A percentile compares a stretch with the other conserved stretches of the same genome.
Conservation (phyloP, 2,888 invertebrate genomes). For the Timema cristinae region DNA sequence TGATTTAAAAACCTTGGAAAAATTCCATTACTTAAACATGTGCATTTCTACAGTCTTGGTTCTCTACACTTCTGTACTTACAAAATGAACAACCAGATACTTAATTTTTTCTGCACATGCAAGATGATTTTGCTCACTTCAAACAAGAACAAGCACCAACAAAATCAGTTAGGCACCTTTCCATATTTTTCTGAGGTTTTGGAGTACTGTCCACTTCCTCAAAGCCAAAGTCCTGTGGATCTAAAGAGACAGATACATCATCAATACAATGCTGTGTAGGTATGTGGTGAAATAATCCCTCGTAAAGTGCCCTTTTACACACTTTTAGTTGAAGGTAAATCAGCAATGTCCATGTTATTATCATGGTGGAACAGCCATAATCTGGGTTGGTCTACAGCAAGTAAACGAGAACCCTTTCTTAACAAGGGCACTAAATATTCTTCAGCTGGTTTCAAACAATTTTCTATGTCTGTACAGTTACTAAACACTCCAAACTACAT, state of each 20-base stretch:
- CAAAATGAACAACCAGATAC: neutral
- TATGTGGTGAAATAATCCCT: neutral
- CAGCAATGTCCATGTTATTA: neutral
- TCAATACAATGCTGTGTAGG: conserved; percentile 6
- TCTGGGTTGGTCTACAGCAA: neutral
- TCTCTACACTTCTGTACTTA: neutral
- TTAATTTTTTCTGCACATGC: neutral
- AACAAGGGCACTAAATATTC: neutral
- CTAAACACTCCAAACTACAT: neutral
- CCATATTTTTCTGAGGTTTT: neutral
- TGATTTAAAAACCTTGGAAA: too few relatives aligned
- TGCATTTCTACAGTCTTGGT: neutral
- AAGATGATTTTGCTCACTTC: neutral
- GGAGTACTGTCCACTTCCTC: neutral
- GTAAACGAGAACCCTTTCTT: neutral
- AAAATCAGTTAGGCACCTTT: neutral
- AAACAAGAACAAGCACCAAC: conserved; percentile 1
- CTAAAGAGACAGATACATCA: neutral
- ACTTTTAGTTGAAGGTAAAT: neutral
- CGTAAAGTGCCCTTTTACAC: neutral
- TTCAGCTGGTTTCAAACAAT: neutral
- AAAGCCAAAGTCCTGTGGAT: neutral
- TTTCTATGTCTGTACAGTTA: too few relatives aligned
- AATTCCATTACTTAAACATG: too few relatives aligned
- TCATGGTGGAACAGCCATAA: neutral